Percentiles rank a stretch among this genome's conserved stretches.
These are phyloP conservation scores for Callaeas wilsoni DNA, from an alignment of 2,113 vertebrate genomes.

Conservation along the genomic window DNA sequence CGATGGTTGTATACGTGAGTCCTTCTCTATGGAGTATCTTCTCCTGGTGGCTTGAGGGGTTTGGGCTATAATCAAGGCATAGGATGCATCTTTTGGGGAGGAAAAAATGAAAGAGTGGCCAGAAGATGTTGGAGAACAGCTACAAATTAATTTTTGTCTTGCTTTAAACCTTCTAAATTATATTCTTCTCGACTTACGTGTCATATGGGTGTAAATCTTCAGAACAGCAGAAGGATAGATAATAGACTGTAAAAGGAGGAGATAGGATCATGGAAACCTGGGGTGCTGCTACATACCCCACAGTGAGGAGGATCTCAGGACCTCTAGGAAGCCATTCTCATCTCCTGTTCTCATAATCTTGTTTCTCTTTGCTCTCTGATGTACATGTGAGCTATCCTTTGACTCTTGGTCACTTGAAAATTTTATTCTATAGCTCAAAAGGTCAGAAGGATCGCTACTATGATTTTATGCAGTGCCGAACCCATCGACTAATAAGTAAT, in stretches of 20 bases:
- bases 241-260: neutral
- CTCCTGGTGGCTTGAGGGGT: neutral
- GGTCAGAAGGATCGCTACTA: neutral
- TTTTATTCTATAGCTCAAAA: neutral
- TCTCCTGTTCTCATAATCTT: neutral
- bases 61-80: neutral
- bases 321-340: neutral
- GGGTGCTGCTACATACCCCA: neutral
- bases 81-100: neutral
- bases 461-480: neutral
- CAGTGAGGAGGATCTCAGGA: neutral
- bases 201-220: neutral
- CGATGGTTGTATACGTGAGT: constrained; percentile 84
- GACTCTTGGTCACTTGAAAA: neutral
- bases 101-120: neutral
- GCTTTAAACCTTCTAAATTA: neutral
- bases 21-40: neutral
- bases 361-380: neutral
- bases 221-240: neutral
- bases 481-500: neutral
- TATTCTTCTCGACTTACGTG: neutral
- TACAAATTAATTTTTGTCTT: neutral
- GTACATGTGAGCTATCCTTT: neutral
- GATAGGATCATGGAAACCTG: neutral
- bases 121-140: neutral